Evolutionary conservation across 2,797 vertebrate genomes (phyloP).

Genomic region (Lophius americanus): DNA sequence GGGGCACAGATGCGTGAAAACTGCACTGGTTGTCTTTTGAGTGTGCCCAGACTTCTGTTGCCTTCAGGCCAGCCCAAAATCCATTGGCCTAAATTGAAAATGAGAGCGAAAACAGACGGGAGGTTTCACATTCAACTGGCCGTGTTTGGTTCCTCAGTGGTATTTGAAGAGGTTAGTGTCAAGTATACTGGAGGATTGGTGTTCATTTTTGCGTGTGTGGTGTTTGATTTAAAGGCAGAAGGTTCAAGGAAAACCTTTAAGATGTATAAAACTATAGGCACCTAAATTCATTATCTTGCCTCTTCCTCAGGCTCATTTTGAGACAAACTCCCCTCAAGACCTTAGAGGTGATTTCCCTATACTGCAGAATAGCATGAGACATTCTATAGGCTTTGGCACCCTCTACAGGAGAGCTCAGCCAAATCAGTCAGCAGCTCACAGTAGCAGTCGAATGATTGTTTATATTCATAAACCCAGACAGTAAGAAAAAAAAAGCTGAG

Average conservation of each 20-base stretch:
- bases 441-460: not conserved
- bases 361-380: not conserved
- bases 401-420: constrained; percentile 69
- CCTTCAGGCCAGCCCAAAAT: constrained; percentile 11
- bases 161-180: constrained; percentile 5
- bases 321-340: too few relatives aligned
- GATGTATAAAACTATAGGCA: too few relatives aligned
- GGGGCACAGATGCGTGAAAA: constrained; percentile 4
- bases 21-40: constrained; percentile 6
- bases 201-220: too few relatives aligned
- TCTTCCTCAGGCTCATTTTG: too few relatives aligned
- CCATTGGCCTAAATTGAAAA: constrained; percentile 27
- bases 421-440: constrained; percentile 13
- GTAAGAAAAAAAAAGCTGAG: too few relatives aligned
- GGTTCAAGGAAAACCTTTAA: too few relatives aligned
- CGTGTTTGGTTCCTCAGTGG: not conserved
- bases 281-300: too few relatives aligned
- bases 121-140: constrained; percentile 26
- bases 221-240: too few relatives aligned
- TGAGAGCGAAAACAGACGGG: constrained; percentile 16
- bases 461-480: too few relatives aligned
- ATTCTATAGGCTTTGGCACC: constrained; percentile 75
- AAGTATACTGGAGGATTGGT: not conserved
- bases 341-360: not conserved
- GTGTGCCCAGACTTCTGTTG: constrained; percentile 14